Evolutionary conservation across 2,113 vertebrate genomes (phyloP).

Genomic region (Formicarius rufipectus): DNA sequence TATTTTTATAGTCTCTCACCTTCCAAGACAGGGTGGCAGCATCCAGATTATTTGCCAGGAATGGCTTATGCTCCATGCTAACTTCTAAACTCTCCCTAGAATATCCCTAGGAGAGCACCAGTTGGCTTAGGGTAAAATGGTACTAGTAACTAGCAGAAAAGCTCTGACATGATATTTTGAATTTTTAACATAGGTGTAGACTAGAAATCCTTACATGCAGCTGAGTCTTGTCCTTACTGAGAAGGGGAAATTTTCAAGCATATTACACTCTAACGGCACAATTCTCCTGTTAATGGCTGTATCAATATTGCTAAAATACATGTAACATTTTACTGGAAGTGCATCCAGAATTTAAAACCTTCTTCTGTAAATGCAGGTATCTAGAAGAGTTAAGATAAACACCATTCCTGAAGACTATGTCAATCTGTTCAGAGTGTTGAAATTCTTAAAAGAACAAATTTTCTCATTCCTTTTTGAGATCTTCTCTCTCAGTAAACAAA

Average conservation of each 20-base stretch:
- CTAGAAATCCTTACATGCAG: neutral
- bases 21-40: neutral
- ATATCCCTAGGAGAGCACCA: neutral
- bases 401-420: neutral
- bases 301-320: neutral
- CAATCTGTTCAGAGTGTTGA: neutral
- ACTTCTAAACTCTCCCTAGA: neutral
- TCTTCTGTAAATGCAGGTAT: neutral
- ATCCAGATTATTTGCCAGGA: neutral
- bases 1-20: neutral
- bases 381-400: neutral
- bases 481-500: neutral
- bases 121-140: neutral
- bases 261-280: neutral
- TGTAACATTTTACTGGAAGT: neutral
- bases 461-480: neutral
- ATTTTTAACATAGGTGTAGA: neutral
- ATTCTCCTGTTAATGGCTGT: neutral
- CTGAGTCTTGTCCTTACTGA: neutral
- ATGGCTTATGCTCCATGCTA: neutral
- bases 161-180: neutral
- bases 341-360: neutral
- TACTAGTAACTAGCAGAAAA: neutral
- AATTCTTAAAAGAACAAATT: neutral
- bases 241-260: neutral